Percentiles rank a stretch among this genome's conserved stretches.
Evolutionary conservation across 2,113 vertebrate genomes (phyloP).

Genomic region (Rattus rattus): DNA sequence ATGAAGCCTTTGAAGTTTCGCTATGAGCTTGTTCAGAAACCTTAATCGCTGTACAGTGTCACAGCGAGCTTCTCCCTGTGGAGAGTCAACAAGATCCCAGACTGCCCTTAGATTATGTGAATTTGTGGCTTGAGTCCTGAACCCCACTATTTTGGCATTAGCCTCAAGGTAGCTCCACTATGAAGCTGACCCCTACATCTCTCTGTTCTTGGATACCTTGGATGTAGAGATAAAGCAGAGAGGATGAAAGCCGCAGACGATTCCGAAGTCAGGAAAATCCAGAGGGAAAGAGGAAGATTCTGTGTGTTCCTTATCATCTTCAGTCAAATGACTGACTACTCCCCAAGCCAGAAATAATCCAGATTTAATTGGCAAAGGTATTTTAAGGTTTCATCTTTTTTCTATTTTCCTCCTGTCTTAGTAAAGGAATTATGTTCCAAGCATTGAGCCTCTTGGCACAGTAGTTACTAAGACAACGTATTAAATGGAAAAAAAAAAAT

Average conservation of each 20-base stretch:
- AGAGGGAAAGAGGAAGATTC: conserved; percentile 42
- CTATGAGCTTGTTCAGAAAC: neutral
- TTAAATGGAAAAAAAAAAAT: conserved; percentile 60
- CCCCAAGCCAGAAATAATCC: conserved; percentile 75
- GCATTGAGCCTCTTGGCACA: conserved; percentile 69
- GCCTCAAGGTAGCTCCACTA: conserved; percentile 12
- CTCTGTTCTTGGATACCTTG: conserved; percentile 46
- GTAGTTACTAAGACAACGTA: conserved; percentile 82
- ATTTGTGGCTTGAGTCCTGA: conserved; percentile 27
- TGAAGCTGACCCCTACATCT: neutral
- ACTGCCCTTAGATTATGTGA: conserved; percentile 6
- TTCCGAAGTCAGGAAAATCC: conserved; percentile 38
- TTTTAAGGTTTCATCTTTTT: conserved; percentile 72
- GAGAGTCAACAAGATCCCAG: neutral
- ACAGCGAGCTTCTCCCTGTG: neutral
- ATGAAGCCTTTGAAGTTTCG: neutral
- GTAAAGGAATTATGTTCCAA: conserved; percentile 76
- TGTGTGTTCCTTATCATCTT: conserved; percentile 25
- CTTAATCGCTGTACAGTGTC: neutral
- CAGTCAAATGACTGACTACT: conserved; percentile 69
- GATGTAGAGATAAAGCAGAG: conserved; percentile 18
- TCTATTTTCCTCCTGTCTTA: conserved; percentile 68
- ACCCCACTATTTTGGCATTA: conserved; percentile 50
- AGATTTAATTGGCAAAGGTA: conserved; percentile 78
- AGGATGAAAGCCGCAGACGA: neutral